Evolutionary conservation across 2,797 vertebrate species (phyloP).

Genomic region (Pseudocheirus occidentalis): DNA sequence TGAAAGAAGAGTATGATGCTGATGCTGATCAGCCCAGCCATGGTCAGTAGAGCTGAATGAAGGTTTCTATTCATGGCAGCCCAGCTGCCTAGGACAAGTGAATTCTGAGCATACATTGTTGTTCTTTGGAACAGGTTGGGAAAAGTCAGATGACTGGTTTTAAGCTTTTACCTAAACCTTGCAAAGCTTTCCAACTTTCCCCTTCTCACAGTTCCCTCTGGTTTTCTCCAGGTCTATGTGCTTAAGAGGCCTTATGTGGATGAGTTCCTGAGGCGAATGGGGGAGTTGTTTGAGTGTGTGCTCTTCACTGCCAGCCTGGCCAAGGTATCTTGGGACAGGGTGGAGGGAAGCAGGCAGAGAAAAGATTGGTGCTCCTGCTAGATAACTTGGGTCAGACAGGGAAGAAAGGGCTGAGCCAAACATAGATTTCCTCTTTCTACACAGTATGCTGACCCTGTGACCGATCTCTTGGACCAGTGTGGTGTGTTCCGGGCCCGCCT

Average conservation of each 20-base stretch:
- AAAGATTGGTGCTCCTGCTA: background rate
- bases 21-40: background rate
- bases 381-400: background rate
- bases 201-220: background rate
- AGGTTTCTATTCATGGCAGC: background rate
- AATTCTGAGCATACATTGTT: background rate
- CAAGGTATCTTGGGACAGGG: slow-evolving; percentile 86
- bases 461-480: slow-evolving; percentile 91
- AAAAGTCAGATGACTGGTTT: fast-evolving
- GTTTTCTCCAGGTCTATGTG: slow-evolving; percentile 89
- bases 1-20: background rate
- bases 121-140: background rate
- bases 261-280: slow-evolving; percentile 93
- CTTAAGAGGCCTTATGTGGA: slow-evolving; percentile 94
- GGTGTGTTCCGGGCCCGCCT: slow-evolving; percentile 91
- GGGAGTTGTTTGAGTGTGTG: slow-evolving; percentile 93
- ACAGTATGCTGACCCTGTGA: slow-evolving; percentile 95
- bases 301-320: slow-evolving; percentile 94
- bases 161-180: background rate
- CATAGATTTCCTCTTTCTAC: background rate
- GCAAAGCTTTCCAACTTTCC: background rate
- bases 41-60: background rate
- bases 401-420: background rate
- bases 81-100: background rate
- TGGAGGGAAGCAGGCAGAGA: background rate